Evolutionary conservation across 2,888 invertebrate genomes (phyloP).

Genomic region (Dicycla oo): DNA sequence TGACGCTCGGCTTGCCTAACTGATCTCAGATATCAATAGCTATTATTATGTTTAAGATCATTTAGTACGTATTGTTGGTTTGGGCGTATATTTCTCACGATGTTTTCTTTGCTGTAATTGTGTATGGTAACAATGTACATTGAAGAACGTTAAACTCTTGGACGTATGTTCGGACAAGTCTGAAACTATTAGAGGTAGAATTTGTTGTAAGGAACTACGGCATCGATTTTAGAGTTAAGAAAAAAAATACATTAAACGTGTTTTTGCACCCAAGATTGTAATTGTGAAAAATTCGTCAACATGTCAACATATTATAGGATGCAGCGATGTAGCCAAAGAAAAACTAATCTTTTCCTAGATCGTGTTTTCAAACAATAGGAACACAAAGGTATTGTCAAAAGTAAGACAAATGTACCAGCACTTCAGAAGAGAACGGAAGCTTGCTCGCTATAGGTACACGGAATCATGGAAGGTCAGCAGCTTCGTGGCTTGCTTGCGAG

Average conservation of each 20-base stretch:
- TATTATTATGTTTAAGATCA: slow-evolving; percentile 54
- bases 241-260: not conserved
- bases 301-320: not conserved
- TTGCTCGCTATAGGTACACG: slow-evolving; percentile 39
- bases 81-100: slow-evolving; percentile 49
- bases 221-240: not conserved
- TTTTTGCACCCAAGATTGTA: too few relatives aligned
- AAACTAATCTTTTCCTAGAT: not conserved
- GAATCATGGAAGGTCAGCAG: slow-evolving; percentile 54
- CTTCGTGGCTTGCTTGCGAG: slow-evolving; percentile 49
- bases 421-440: slow-evolving; percentile 58
- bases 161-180: not conserved
- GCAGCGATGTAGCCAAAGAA: too few relatives aligned
- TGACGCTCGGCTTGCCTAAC: slow-evolving; percentile 57
- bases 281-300: not conserved
- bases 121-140: not conserved
- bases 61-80: slow-evolving; percentile 54
- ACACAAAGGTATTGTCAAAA: slow-evolving; percentile 18
- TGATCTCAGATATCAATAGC: slow-evolving; percentile 53
- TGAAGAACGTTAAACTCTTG: not conserved
- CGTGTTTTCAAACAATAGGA: not conserved
- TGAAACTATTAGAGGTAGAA: not conserved
- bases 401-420: slow-evolving; percentile 38
- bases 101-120: slow-evolving; percentile 22
- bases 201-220: too few relatives aligned